Base-by-base conservation (phyloP, 2,888 invertebrate genomes). In the Drosophila fungiperda region DNA sequence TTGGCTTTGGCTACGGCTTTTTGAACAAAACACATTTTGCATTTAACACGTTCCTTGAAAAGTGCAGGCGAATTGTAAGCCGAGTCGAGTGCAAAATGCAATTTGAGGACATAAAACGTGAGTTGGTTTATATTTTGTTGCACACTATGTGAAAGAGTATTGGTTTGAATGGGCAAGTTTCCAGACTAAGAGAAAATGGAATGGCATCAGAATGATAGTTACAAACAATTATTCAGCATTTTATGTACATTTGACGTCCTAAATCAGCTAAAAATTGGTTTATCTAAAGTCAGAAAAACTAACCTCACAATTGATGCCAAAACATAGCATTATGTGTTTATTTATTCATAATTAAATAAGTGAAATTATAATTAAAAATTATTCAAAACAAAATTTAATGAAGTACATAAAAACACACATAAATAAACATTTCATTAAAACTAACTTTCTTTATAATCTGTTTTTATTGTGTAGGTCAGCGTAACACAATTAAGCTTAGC, bases 21-120 rank as follows among this genome's bases (percentile, higher is more conserved):
- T 61, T 65, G 76, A 60, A 68, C 62, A 72, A 73, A 68, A 77
- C 65, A 73, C 78, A 77, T 76, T 85, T 87, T 83, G 86, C 85
- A 83, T 85, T 88, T 89, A 89, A 83, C 86, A 89, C 90, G 89
- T 89, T 80, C 67, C 62, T 58, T 26, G 52, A 67, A 72, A 68
- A 72, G 70, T 78, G 83, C 81, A 66, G 58, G 83, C 83, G 83
- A 80, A 83, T 80, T 85, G 86, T 80, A 83, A 76, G 73, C 69
- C 73, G 86, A 78, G 78, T 88, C 88, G 80, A 88, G 83, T 88
- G 84, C 88, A 72, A 85, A 85, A 88, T 86, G 89, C 87, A 86
- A 86, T 86, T 86, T 83, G 73, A 76, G 76, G 76, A 72, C 76
- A 67, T 68, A 68, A 67, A 79, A 86, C 89, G 85, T 86, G 85